Evolutionary conservation across 2,113 vertebrate genomes (phyloP), one percentile per base, ranked within the genome.

Genomic region (Tenebrosternarchus preto): DNA sequence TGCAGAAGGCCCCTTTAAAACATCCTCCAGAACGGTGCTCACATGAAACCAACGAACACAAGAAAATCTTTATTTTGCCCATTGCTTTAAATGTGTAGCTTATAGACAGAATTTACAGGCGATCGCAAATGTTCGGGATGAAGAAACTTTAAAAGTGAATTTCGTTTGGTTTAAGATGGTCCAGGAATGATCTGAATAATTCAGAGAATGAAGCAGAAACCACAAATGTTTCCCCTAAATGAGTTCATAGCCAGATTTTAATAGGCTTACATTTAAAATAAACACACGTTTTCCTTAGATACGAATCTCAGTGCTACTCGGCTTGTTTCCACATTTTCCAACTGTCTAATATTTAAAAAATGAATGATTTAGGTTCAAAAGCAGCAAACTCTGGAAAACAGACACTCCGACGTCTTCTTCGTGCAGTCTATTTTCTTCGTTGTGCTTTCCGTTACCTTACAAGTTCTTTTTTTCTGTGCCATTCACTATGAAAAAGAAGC

Each of bases 1-100:
- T 59, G 36, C 61, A 69, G 25, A 24, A 68, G 56, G 78, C 60
- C 19, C 16, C n/a, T n/a, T 67, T 36, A 59, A 73, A 50, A 50
- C 24, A 27, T 24, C n/a, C 22, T 11, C n/a, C 22, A 27, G 59
- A 61, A 61, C 12, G 59, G 24, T n/a, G 8, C 15, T 39, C 57
- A 66, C 46, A 78, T 15, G 33, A 53, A 55, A 75, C 63, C 36
- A 63, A 46, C 72, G 69, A 3, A 33, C 12, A 16, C 20, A 33
- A 60, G 25, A 15, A 20, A 68, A 67, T 39, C 50, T 57, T 6
- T 24, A 22, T 22, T 19, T 46, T 22, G 29, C 4, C 20, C 36
- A 17, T 66, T 60, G 20, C n/a, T 27, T 29, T 4, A 29, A 3
- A 53, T 16, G 46, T 31, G 39, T 53, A 16, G 2, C 24, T n/a